phyloP scores from a whole-genome alignment of 2,113 vertebrate species.

The human region DNA sequence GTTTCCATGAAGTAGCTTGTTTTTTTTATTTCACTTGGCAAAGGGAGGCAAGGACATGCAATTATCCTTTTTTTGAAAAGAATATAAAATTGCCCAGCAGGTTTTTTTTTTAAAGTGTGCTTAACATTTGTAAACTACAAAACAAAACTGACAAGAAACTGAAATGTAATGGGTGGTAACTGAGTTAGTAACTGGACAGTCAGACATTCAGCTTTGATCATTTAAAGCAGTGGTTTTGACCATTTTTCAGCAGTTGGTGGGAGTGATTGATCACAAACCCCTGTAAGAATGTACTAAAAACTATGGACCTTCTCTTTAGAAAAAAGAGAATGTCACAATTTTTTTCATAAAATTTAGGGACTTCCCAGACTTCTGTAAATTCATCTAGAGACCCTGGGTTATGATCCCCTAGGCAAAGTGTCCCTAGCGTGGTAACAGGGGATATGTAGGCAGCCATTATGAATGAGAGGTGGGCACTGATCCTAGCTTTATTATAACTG shows the following conservation, averaged over 20 bases:
- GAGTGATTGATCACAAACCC: not conserved
- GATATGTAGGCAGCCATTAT: accelerated
- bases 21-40: not conserved
- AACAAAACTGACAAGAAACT: not conserved
- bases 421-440: not conserved
- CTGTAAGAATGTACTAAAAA: not conserved
- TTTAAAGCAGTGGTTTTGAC: not conserved
- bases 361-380: not conserved
- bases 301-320: not conserved
- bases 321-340: not conserved
- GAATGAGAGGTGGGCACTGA: not conserved
- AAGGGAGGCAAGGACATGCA: not conserved
- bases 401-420: not conserved
- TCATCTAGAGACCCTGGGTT: not conserved
- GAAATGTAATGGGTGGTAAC: not conserved
- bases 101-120: not conserved
- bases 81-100: not conserved
- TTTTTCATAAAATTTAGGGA: not conserved
- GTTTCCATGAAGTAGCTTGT: constrained; percentile 5
- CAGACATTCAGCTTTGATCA: not conserved
- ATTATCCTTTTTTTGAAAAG: not conserved
- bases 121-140: constrained; percentile 14
- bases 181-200: not conserved
- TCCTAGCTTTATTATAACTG: not conserved
- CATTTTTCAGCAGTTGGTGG: not conserved